These are phyloP conservation scores for Phymastichus coffea DNA, from an alignment of 1,140 invertebrate species.

Conservation along the genomic window DNA sequence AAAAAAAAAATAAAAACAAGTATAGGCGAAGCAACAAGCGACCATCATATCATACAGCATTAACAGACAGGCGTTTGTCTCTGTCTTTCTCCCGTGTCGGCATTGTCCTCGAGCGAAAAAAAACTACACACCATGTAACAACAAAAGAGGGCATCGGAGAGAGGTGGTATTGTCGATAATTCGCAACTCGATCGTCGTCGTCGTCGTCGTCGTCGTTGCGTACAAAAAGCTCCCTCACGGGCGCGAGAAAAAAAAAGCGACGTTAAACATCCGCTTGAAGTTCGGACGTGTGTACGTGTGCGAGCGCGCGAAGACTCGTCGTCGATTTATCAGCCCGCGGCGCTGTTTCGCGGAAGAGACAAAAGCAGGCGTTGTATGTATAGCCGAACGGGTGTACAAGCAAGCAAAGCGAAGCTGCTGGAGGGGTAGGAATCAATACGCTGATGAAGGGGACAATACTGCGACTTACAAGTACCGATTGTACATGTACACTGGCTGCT, in stretches of 20 bases:
- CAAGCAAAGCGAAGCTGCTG: too few relatives aligned
- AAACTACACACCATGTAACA: neutral
- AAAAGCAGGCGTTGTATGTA: too few relatives aligned
- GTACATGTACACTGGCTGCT: too few relatives aligned
- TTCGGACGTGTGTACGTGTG: neutral
- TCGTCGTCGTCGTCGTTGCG: neutral
- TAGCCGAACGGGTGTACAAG: constrained; percentile 32
- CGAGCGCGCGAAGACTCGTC: neutral
- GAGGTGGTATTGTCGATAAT: constrained; percentile 7
- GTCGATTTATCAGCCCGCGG: constrained; percentile 8
- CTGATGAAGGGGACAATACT: too few relatives aligned
- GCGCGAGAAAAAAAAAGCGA: neutral
- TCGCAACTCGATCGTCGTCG: constrained; percentile 8
- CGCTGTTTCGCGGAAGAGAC: constrained; percentile 45
- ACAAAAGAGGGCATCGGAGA: too few relatives aligned
- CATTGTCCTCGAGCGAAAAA: neutral
- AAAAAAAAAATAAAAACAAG: neutral
- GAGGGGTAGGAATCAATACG: too few relatives aligned
- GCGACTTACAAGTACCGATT: too few relatives aligned
- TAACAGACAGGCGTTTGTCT: too few relatives aligned
- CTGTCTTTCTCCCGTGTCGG: neutral
- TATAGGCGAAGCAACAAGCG: too few relatives aligned
- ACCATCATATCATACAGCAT: too few relatives aligned
- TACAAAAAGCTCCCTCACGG: neutral
- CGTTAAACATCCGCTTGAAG: constrained; percentile 2